A percentile compares a stretch with the other conserved stretches of the same genome.
Evolutionary conservation across 2,888 invertebrate genomes (phyloP).

Genomic region (Prostheceraeus crozeri): DNA sequence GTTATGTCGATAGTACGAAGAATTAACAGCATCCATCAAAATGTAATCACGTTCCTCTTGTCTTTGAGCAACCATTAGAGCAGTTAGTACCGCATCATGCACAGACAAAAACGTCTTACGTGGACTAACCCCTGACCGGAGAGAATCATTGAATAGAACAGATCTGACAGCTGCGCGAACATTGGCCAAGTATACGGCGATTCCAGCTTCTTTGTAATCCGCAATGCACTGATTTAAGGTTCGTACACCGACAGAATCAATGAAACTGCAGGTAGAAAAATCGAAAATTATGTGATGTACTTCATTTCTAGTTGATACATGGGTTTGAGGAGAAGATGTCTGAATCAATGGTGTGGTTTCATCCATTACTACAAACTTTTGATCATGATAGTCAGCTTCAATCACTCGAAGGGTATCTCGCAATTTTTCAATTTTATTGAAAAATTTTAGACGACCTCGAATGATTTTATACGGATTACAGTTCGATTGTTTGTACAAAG

Average conservation of each 20-base stretch:
- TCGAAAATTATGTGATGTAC: slow-evolving; percentile 52
- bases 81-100: slow-evolving; percentile 58
- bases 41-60: slow-evolving; percentile 33
- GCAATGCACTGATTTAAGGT: slow-evolving; percentile 48
- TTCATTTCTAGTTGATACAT: too few relatives aligned
- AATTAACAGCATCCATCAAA: slow-evolving; percentile 33
- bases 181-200: slow-evolving; percentile 48
- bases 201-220: slow-evolving; percentile 47
- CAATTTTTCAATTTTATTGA: too few relatives aligned
- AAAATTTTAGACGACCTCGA: too few relatives aligned
- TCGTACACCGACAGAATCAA: slow-evolving; percentile 52
- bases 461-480: slow-evolving; percentile 45
- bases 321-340: too few relatives aligned
- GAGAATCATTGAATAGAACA: slow-evolving; percentile 53
- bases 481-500: slow-evolving; percentile 46
- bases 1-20: too few relatives aligned
- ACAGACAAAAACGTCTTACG: slow-evolving; percentile 57
- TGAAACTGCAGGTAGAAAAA: slow-evolving; percentile 53
- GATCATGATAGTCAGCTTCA: too few relatives aligned
- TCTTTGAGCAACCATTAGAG: slow-evolving; percentile 37
- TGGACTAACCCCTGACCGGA: slow-evolving; percentile 49
- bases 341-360: too few relatives aligned
- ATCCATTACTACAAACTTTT: too few relatives aligned
- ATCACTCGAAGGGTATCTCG: too few relatives aligned
- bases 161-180: slow-evolving; percentile 47